These are phyloP conservation scores for Oxystoma pomonae DNA, from an alignment of 2,888 invertebrate genomes.

Conservation along the genomic window DNA sequence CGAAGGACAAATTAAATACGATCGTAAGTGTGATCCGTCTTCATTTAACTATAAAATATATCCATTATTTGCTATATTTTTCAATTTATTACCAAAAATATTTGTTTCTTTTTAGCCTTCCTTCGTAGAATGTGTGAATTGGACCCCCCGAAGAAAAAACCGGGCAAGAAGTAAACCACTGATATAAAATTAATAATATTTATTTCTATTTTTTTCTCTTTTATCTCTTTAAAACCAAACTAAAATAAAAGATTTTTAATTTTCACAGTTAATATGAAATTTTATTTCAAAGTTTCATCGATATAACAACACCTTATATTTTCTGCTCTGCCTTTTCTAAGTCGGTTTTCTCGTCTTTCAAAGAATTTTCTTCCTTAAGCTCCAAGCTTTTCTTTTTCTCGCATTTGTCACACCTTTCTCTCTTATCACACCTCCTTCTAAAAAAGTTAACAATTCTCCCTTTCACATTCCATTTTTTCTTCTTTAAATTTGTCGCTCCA, in stretches of 20 bases:
- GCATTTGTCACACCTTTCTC: slow-evolving; percentile 19
- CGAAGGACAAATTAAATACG: slow-evolving; percentile 88
- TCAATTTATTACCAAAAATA: neutral
- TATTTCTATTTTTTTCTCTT: no score
- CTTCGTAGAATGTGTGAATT: slow-evolving; percentile 77
- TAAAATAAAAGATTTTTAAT: no score
- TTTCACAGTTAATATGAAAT: no score
- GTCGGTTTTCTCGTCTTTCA: no score
- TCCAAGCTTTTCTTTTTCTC: slow-evolving; percentile 1
- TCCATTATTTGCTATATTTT: neutral
- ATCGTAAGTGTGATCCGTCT: slow-evolving; percentile 65
- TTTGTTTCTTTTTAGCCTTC: slow-evolving; percentile 62
- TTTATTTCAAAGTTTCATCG: no score
- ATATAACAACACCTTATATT: no score
- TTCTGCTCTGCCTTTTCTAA: no score
- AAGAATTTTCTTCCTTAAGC: no score
- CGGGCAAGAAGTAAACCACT: slow-evolving; percentile 27
- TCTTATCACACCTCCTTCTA: slow-evolving; percentile 26
- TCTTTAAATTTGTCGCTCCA: slow-evolving; percentile 26
- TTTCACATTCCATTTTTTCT: slow-evolving; percentile 37
- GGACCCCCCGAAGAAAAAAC: slow-evolving; percentile 45
- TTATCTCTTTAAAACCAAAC: no score
- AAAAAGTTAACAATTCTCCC: slow-evolving; percentile 34
- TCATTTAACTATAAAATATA: neutral
- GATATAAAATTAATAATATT: no score